Evolutionary conservation across 2,888 invertebrate genomes (phyloP), one percentile per base, ranked within the genome.

Genomic region (Diaprepes abbreviatus): DNA sequence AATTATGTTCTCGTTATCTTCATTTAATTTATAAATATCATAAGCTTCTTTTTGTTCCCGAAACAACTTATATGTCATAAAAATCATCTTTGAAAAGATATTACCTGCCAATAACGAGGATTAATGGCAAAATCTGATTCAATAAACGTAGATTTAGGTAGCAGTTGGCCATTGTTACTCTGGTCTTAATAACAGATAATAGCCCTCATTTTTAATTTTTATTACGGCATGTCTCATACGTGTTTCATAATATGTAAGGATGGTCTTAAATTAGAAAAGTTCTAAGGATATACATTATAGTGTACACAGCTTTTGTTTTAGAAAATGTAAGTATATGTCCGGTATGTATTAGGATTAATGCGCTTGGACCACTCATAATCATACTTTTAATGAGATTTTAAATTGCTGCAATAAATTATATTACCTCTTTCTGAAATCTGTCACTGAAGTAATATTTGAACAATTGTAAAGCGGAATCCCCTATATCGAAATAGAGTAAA

Each of bases 101-200:
- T 81, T 83, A 83, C 83, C 83, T 83, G 83, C 82, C 84, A 83
- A 83, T 83, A 83, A 81, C 77, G 74, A 77, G 83, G 83, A 83
- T 83, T 83, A 83, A 84, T 80, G 81, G 79, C 74, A 76, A 78
- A 79, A 80, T 81, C 81, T 81, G 82, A 82, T 80, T 81, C 81
- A 80, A 78, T 81, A 81, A 79, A 75, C 74, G 72, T 73, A 74
- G 75, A 54, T 74, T 70, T 71, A 55, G 64, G 74, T 64, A 58
- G 71, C 60, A 24, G 43, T 52, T 48, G 57, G 65, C 65, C 72
- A 69, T 71, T 72, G 66, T 68, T 67, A 55, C 48, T 50, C 59
- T 35, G 21, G 43, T 28, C 60, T 48, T 69, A 69, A 69, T 65
- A 72, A 62, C 62, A 58, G 72, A 69, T 72, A 72, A 72, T 69